Evolutionary conservation across 2,797 vertebrate genomes (phyloP).

Genomic region (Bucorvus abyssinicus): DNA sequence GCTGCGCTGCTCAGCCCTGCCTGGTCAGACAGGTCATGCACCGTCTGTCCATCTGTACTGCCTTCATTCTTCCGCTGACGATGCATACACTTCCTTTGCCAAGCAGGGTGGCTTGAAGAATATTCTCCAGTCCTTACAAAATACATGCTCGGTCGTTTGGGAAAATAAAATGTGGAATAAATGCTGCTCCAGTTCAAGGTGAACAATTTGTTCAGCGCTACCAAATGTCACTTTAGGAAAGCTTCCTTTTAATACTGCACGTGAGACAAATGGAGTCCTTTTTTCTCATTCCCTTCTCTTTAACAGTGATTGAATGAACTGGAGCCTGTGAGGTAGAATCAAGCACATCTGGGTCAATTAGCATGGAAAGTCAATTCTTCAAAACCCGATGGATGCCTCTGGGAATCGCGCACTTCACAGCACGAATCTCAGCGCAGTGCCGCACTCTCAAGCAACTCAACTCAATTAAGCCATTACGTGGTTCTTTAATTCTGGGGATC

Average conservation of each 20-base stretch:
- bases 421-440: slow-evolving; percentile 39
- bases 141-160: background rate
- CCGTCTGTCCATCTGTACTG: background rate
- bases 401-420: slow-evolving; percentile 57
- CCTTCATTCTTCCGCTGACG: background rate
- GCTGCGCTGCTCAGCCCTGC: background rate
- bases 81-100: background rate
- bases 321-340: slow-evolving; percentile 51
- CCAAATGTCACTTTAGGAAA: slow-evolving; percentile 33
- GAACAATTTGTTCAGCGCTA: slow-evolving; percentile 17
- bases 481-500: slow-evolving; percentile 56
- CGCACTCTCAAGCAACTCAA: slow-evolving; percentile 49
- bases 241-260: slow-evolving; percentile 9
- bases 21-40: background rate
- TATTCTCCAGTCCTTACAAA: background rate
- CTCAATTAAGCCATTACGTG: slow-evolving; percentile 70
- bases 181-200: background rate
- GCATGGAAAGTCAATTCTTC: slow-evolving; percentile 69
- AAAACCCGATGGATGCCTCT: slow-evolving; percentile 62
- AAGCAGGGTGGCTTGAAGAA: background rate
- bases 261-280: slow-evolving; percentile 14
- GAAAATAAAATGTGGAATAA: background rate
- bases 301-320: slow-evolving; percentile 41
- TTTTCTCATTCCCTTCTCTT: slow-evolving; percentile 39
- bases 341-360: slow-evolving; percentile 69